Percentiles rank a stretch among this genome's conserved stretches.
These are phyloP conservation scores for Drosophila ustulata DNA, from an alignment of 2,888 invertebrate genomes.

Conservation along the genomic window DNA sequence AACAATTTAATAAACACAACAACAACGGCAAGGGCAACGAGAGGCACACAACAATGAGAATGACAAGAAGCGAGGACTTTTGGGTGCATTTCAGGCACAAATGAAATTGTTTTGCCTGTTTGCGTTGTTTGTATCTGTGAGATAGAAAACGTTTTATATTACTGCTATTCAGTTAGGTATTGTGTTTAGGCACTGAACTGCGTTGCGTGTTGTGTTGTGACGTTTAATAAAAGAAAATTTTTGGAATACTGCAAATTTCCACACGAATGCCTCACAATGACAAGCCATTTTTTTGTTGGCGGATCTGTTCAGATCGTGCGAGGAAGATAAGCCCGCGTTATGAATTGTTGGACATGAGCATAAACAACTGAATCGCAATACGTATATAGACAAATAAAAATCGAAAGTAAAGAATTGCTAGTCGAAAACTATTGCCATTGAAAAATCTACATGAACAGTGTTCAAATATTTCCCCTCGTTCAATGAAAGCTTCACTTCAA, in stretches of 20 bases:
- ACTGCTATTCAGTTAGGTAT: constrained; percentile 28
- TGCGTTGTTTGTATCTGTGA: constrained; percentile 24
- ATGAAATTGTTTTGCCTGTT: constrained; percentile 63
- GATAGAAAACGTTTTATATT: constrained; percentile 45
- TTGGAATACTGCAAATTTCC: constrained; percentile 72
- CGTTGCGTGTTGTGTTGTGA: constrained; percentile 7
- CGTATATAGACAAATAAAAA: background rate
- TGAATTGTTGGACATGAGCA: constrained; percentile 26
- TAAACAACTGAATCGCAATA: constrained; percentile 27
- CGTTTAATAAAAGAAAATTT: constrained; percentile 58
- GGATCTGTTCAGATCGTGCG: constrained; percentile 30
- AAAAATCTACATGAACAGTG: background rate
- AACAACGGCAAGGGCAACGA: constrained; percentile 24
- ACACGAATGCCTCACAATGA: constrained; percentile 57
- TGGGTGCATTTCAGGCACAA: constrained; percentile 64
- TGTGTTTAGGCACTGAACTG: constrained; percentile 61
- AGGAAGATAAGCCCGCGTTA: constrained; percentile 35
- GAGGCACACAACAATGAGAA: constrained; percentile 18
- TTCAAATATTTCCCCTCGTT: background rate
- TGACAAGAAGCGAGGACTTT: constrained; percentile 40
- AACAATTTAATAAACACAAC: constrained; percentile 73
- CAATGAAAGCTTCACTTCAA: background rate
- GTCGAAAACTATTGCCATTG: background rate
- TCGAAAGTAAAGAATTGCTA: background rate
- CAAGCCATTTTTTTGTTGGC: constrained; percentile 27